Conservation (phyloP, 2,888 invertebrate genomes). For the Argynnis bischoffii region DNA sequence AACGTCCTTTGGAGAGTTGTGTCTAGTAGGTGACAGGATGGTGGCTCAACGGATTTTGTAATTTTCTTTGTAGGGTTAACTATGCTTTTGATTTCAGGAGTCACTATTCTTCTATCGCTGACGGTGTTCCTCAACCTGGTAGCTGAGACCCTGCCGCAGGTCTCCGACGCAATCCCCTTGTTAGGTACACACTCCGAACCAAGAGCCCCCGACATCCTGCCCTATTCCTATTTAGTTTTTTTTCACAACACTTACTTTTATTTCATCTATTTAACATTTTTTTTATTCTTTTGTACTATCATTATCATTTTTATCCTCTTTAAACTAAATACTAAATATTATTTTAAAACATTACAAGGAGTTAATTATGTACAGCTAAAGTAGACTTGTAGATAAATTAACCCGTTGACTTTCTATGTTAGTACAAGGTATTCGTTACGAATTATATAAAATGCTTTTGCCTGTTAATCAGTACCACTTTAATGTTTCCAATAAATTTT, state of each 20-base stretch:
- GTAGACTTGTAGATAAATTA: constrained; percentile 23
- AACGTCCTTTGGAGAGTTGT: constrained; percentile 53
- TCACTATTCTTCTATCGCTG: constrained; percentile 99
- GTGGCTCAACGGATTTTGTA: constrained; percentile 26
- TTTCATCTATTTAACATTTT: constrained; percentile 53
- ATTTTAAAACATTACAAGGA: constrained; percentile 81
- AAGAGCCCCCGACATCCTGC: constrained; percentile 57
- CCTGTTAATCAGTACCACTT: constrained; percentile 36
- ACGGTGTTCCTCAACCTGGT: constrained; percentile 99
- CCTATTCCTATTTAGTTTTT: constrained; percentile 63
- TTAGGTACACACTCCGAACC: constrained; percentile 92
- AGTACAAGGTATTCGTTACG: constrained; percentile 34
- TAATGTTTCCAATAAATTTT: constrained; percentile 32
- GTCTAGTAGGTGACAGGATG: constrained; percentile 34
- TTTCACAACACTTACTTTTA: constrained; percentile 51
- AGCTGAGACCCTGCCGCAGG: constrained; percentile 99
- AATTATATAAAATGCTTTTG: constrained; percentile 36
- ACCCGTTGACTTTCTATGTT: constrained; percentile 33
- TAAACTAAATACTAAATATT: constrained; percentile 59
- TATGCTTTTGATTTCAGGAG: constrained; percentile 93
- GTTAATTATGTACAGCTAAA: constrained; percentile 65
- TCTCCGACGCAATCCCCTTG: constrained; percentile 99
- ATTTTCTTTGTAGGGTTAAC: constrained; percentile 68
- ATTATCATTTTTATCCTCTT: constrained; percentile 43
- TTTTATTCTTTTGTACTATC: constrained; percentile 45